Conservation (phyloP, 2,797 vertebrate species). For the Sebastolobus altivelis region DNA sequence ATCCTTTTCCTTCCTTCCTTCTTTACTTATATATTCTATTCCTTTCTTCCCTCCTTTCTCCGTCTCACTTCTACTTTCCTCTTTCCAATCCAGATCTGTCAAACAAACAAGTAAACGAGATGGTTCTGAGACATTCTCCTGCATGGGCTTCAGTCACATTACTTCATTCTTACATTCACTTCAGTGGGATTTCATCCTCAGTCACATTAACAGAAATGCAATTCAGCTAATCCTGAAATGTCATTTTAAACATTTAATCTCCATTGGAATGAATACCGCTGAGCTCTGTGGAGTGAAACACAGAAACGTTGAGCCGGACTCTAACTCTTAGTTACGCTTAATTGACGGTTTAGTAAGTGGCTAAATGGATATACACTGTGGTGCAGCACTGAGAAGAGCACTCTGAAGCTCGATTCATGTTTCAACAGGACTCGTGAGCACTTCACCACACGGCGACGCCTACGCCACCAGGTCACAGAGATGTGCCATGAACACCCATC, state of each 20-base stretch:
- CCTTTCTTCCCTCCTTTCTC: background rate
- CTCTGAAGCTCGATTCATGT: slow-evolving; percentile 30
- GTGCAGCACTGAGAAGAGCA: slow-evolving; percentile 31
- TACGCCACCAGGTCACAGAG: slow-evolving; percentile 40
- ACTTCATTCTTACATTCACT: slow-evolving; percentile 32
- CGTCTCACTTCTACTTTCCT: background rate
- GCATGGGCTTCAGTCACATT: slow-evolving; percentile 21
- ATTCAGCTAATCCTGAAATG: slow-evolving; percentile 34
- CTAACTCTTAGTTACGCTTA: slow-evolving; percentile 43
- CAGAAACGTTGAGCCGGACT: slow-evolving; percentile 21
- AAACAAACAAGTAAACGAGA: slow-evolving; percentile 9
- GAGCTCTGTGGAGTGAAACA: slow-evolving; percentile 46
- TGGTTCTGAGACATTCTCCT: background rate
- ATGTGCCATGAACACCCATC: slow-evolving; percentile 28
- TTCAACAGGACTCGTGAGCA: slow-evolving; percentile 34
- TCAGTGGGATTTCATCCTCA: slow-evolving; percentile 28
- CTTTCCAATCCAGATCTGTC: background rate
- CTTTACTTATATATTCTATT: background rate
- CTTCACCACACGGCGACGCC: slow-evolving; percentile 44
- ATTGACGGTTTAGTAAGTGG: slow-evolving; percentile 60
- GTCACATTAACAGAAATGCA: slow-evolving; percentile 7
- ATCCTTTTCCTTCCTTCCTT: background rate
- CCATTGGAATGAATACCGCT: slow-evolving; percentile 56
- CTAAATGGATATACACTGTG: slow-evolving; percentile 55
- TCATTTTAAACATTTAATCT: slow-evolving; percentile 41